These are phyloP conservation scores for Apamea monoglypha DNA, from an alignment of 2,888 invertebrate genomes.

Conservation along the genomic window DNA sequence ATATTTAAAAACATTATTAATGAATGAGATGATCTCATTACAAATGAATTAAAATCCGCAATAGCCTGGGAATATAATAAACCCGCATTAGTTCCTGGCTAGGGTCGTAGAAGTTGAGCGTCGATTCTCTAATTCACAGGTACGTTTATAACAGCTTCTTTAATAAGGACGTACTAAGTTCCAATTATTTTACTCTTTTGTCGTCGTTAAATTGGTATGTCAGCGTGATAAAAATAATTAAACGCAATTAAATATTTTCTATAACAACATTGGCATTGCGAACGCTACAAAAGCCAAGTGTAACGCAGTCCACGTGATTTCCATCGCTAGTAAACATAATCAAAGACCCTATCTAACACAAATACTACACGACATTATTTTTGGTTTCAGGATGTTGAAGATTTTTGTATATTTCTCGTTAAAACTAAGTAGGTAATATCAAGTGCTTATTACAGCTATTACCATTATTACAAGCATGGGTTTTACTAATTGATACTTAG, in stretches of 20 bases:
- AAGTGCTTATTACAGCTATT: constrained; percentile 3
- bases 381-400: neutral
- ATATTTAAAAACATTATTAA: constrained; percentile 35
- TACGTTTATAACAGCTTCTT: neutral
- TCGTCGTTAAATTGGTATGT: neutral
- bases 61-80: constrained; percentile 25
- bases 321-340: constrained; percentile 8
- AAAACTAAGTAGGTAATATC: neutral
- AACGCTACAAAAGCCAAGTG: constrained; percentile 48
- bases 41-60: constrained; percentile 10
- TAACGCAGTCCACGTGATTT: constrained; percentile 33
- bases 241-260: constrained; percentile 3
- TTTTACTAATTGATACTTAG: constrained; percentile 34
- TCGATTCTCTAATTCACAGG: neutral
- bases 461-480: constrained; percentile 6
- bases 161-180: neutral
- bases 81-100: constrained; percentile 12
- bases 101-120: neutral
- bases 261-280: constrained; percentile 25
- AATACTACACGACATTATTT: constrained; percentile 16
- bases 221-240: neutral
- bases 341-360: constrained; percentile 44
- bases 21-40: constrained; percentile 36
- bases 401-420: constrained; percentile 16
- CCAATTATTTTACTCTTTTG: neutral